Evolutionary conservation across 2,888 invertebrate species (phyloP), one percentile per base, ranked within the genome.

Genomic region (Aleiodes alternator): DNA sequence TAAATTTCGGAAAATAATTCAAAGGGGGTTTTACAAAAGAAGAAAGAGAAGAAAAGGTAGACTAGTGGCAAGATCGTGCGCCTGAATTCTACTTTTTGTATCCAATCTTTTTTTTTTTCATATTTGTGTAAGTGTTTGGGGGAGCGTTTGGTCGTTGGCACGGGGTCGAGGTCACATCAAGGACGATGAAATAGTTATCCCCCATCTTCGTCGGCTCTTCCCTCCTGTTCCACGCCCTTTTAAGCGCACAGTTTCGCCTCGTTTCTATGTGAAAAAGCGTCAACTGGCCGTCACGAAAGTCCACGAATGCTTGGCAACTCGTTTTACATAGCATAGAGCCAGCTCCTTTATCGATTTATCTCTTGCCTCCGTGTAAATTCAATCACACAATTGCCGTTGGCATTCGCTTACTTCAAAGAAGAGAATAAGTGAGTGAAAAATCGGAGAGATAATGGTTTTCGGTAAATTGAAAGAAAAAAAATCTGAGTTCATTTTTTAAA

Each of bases 1-100:
- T 43, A 43, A 43, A 43, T 9, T 43, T 43, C 43, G 11, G 43
- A 43, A 43, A 8, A 11, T 9, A 43, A 43, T 43, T 43, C 43
- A 43, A 43, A 43, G 43, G 43, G 43, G 3, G 4, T 43, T 48
- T 64, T 14, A 14, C 43, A 48, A 16, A 64, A 43, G 9, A 9
- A 14, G 59, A 64, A 38, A n/a, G 14, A 23, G 2, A 23, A 23
- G 23, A 64, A 64, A 8, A 43, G 82, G 84, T 83, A 87, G 87
- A 87, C 86, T 87, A 87, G 83, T 87, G 86, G 87, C 83, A 82
- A 23, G 81, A 80, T 80, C 80, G 82, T 61, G 61, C 61, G 61
- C 43, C 61, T 61, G 43, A 64, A 64, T 64, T 14, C 64, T 64
- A 64, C 43, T 9, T 34, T 23, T 43, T 64, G 64, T 43, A 23